Evolutionary conservation across 2,888 invertebrate genomes (phyloP).

Genomic region (Phorcus lineatus): DNA sequence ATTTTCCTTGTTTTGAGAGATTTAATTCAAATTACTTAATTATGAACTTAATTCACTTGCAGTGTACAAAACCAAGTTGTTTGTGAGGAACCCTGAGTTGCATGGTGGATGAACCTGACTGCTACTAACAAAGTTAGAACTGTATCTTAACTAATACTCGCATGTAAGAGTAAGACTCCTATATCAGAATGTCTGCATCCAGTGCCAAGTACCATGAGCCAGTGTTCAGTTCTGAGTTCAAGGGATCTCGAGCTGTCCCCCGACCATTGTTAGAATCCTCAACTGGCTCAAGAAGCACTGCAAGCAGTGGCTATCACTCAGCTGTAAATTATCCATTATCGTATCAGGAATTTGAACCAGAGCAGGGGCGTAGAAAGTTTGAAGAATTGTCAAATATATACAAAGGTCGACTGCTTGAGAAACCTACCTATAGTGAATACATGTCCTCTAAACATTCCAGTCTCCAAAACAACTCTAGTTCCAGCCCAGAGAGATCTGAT

Average conservation of each 20-base stretch:
- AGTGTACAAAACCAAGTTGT: constrained; percentile 13
- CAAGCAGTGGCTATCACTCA: constrained; percentile 7
- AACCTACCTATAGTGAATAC: constrained; percentile 6
- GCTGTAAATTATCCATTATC: neutral
- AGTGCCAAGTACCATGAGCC: constrained; percentile 3
- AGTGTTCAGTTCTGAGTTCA: constrained; percentile 5
- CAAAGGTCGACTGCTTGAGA: constrained; percentile 12
- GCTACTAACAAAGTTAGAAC: neutral
- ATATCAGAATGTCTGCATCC: neutral
- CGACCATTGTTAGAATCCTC: neutral
- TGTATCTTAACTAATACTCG: neutral
- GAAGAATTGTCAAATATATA: constrained; percentile 14
- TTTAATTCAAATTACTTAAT: neutral
- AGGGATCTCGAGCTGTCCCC: neutral
- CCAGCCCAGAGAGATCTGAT: neutral
- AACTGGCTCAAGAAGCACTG: constrained; percentile 6
- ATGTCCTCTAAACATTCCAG: constrained; percentile 7
- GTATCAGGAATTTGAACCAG: neutral
- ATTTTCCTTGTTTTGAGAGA: too few species aligned
- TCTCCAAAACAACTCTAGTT: neutral
- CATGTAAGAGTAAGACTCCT: neutral
- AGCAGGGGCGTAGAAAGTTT: constrained; percentile 10
- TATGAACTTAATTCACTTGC: neutral
- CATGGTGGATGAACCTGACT: constrained; percentile 21
- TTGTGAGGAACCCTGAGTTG: neutral